Base-by-base conservation (phyloP, 2,888 invertebrate species). In the Pachydiplax longipennis region DNA sequence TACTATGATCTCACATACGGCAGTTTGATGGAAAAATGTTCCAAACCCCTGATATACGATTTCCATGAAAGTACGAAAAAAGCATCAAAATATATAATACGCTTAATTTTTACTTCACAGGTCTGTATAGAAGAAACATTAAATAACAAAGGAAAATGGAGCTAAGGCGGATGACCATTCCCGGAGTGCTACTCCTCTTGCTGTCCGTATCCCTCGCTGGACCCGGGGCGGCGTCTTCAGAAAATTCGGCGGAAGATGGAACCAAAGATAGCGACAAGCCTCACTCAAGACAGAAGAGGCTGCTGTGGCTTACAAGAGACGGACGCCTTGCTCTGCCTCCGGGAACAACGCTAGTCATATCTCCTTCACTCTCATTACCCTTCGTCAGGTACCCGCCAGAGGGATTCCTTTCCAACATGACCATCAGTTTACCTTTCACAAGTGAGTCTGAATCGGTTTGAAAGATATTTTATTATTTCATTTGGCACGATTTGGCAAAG, bases 251-350 rank as follows among this genome's bases (percentile, higher is more conserved):
- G 58, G 58, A 58, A 44, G 90, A 44, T 87, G 25, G 44, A 80
- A 80, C 82, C 82, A 91, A 93, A 94, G 92, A 95, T 95, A 65
- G 92, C 93, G 91, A 90, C 12, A 80, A 90, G 31, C 92, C 93
- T 2, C 97, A 97, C 94, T 97, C 97, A 80, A 95, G 98, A 91
- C 97, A 97, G 93, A 98, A 98, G 93, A 95, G 98, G 93, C 95
- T 98, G 92, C 95, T 98, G 81, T 97, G 97, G 98, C 96, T 98
- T 92, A 98, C 98, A 15, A 97, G 97, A 92, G 98, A 98, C 93
- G 97, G 98, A 1, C 95, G 98, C 10, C 94, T 98, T 92, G 98
- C 98, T 0, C 93, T 98, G 92, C 98, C 98, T 1, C 98, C 98
- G 0, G 97, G 97, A 81, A 97, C 98, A 0, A 95, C 96, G 3